These are phyloP conservation scores for Chloroceryle aenea DNA, from an alignment of 2,113 vertebrate genomes.

Conservation along the genomic window DNA sequence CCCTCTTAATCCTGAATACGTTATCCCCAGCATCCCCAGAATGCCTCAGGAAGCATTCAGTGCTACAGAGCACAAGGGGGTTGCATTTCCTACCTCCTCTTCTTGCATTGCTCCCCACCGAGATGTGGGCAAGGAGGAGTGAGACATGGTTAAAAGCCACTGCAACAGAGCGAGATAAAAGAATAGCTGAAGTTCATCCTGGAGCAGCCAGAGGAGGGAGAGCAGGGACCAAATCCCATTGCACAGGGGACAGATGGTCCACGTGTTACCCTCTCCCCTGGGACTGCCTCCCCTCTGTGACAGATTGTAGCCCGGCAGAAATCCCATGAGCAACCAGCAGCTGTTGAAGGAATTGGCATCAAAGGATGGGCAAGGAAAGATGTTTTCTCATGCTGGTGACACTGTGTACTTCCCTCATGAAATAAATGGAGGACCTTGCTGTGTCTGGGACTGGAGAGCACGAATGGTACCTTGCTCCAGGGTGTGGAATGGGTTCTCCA, in stretches of 20 bases:
- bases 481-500: fast-evolving
- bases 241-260: not conserved
- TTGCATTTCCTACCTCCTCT: not conserved
- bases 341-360: not conserved
- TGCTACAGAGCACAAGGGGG: not conserved
- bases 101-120: not conserved
- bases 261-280: not conserved
- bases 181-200: not conserved
- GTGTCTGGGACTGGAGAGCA: not conserved
- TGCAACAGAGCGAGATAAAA: not conserved
- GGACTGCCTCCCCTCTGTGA: not conserved
- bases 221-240: not conserved
- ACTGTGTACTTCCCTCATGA: not conserved
- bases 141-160: not conserved
- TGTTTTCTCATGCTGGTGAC: not conserved
- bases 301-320: not conserved
- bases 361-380: not conserved
- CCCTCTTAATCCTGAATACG: not conserved
- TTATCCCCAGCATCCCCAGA: not conserved
- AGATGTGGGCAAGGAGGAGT: not conserved
- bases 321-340: not conserved
- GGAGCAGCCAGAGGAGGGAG: not conserved
- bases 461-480: fast-evolving
- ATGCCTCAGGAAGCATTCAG: not conserved
- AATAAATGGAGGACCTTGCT: not conserved